Evolutionary conservation across 2,797 vertebrate species (phyloP).

Genomic region (Numenius phaeopus): DNA sequence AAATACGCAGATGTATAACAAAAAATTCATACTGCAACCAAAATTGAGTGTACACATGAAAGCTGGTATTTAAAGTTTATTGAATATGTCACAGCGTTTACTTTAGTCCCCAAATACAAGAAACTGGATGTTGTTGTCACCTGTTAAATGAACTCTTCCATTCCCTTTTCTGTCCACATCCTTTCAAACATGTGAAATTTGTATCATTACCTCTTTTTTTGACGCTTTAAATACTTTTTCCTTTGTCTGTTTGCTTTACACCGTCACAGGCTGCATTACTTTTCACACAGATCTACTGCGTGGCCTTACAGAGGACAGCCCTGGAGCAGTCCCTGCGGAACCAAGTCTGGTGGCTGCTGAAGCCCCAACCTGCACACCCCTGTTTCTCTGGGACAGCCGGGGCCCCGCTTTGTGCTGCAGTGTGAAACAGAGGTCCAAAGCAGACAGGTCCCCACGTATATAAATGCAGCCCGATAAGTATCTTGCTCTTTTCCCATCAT

Average conservation of each 20-base stretch:
- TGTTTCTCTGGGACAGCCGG: not conserved
- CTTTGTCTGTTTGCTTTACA: not conserved
- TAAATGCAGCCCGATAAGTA: conserved; percentile 66
- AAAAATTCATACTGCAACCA: not conserved
- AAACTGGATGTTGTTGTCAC: not conserved
- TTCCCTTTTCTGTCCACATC: not conserved
- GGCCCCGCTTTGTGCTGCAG: conserved; percentile 19
- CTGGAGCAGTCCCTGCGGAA: not conserved
- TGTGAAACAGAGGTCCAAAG: conserved; percentile 16
- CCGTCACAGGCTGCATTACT: not conserved
- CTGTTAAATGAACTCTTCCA: not conserved
- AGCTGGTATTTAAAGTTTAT: not conserved
- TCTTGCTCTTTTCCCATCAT: conserved; percentile 64
- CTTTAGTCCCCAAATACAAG: not conserved
- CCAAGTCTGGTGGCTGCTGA: not conserved
- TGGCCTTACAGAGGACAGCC: not conserved
- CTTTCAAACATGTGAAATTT: not conserved
- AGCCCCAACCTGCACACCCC: not conserved
- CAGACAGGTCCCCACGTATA: conserved; percentile 54
- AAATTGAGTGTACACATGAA: not conserved
- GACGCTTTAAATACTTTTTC: not conserved
- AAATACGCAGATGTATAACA: not conserved
- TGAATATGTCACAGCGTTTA: not conserved
- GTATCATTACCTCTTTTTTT: not conserved
- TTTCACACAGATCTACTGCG: not conserved